Evolutionary conservation across 2,888 invertebrate genomes (phyloP).

Genomic region (Nomada flava): DNA sequence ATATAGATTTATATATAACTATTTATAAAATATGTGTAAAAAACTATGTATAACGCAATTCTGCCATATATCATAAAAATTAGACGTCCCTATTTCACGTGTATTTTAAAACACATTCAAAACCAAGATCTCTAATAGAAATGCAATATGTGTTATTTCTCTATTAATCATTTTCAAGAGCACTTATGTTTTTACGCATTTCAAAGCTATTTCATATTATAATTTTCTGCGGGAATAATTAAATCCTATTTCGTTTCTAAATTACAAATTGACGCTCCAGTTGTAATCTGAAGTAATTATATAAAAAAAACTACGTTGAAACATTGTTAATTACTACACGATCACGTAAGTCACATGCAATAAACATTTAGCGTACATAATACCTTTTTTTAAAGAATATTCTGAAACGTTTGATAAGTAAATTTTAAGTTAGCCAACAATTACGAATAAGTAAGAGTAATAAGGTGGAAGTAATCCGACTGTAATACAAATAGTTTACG

Average conservation of each 20-base stretch:
- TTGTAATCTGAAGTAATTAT: slow-evolving; percentile 5
- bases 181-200: slow-evolving; percentile 29
- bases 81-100: too few species aligned
- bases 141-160: slow-evolving; percentile 21
- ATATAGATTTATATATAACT: slow-evolving; percentile 18
- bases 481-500: slow-evolving; percentile 31
- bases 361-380: slow-evolving; percentile 32
- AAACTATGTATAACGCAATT: slow-evolving; percentile 26
- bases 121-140: slow-evolving; percentile 12
- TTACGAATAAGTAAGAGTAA: slow-evolving; percentile 41
- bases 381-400: slow-evolving; percentile 20
- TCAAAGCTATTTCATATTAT: background rate
- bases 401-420: slow-evolving; percentile 17
- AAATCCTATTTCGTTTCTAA: background rate
- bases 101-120: too few species aligned
- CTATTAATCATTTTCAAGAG: slow-evolving; percentile 30
- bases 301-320: slow-evolving; percentile 23
- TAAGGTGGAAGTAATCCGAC: slow-evolving; percentile 45
- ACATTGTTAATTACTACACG: slow-evolving; percentile 14
- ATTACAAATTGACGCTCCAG: slow-evolving; percentile 4
- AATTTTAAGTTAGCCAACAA: slow-evolving; percentile 24
- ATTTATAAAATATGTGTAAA: slow-evolving; percentile 35
- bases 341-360: slow-evolving; percentile 28
- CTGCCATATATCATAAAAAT: slow-evolving; percentile 18
- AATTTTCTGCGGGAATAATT: background rate